Evolutionary conservation across 2,113 vertebrate genomes (phyloP).

Genomic region (Scopus umbretta): DNA sequence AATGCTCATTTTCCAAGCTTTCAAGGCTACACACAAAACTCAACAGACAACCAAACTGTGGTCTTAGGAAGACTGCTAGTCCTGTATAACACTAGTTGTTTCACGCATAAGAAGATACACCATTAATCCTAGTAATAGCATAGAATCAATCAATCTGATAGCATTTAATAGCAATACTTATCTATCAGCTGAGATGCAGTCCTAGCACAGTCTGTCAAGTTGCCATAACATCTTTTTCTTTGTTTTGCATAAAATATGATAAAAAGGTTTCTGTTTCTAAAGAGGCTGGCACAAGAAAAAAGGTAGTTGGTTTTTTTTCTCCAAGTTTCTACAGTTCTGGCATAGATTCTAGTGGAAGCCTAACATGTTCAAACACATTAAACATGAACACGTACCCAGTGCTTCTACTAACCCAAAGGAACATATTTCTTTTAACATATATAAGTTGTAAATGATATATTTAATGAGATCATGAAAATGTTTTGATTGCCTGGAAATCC

Average conservation of each 20-base stretch:
- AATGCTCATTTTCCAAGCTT: background rate
- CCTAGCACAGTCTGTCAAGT: background rate
- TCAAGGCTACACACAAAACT: background rate
- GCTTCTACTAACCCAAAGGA: background rate
- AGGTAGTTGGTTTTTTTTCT: background rate
- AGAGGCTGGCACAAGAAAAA: conserved; percentile 11
- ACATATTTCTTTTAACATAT: conserved; percentile 26
- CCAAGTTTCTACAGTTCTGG: conserved; percentile 19
- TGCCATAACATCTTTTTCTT: background rate
- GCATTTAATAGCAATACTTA: background rate
- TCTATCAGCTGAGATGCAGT: background rate
- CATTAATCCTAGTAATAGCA: background rate
- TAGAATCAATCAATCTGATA: background rate
- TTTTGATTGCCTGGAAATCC: conserved; percentile 53
- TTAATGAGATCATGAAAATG: conserved; percentile 35
- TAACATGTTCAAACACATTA: conserved; percentile 34
- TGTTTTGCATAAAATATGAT: background rate
- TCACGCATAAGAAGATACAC: background rate
- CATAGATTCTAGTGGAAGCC: background rate
- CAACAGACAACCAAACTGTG: background rate
- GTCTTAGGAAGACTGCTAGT: background rate
- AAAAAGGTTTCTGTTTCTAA: background rate
- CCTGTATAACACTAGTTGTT: background rate
- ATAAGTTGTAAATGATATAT: background rate
- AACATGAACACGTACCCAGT: background rate